Percentiles rank a stretch among this genome's conserved stretches.
Evolutionary conservation across 1,140 invertebrate species (phyloP).

Genomic region (Tachypleus tridentatus): DNA sequence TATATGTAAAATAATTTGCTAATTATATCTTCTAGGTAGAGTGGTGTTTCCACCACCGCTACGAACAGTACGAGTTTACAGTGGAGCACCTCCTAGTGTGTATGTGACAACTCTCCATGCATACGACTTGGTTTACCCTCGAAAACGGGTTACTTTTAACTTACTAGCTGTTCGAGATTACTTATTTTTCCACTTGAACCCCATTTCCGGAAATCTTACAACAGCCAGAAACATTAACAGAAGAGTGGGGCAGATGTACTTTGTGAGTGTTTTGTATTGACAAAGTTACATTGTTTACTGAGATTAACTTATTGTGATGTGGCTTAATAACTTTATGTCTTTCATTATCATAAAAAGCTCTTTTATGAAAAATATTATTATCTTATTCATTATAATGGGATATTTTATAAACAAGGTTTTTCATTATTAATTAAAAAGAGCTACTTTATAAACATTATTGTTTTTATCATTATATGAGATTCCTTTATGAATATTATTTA

Average conservation of each 20-base stretch:
- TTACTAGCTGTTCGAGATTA: slow-evolving; percentile 17
- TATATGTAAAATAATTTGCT: too few relatives aligned
- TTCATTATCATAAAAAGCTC: too few relatives aligned
- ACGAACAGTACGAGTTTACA: slow-evolving; percentile 19
- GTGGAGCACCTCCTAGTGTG: slow-evolving; percentile 15
- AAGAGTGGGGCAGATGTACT: slow-evolving; percentile 13
- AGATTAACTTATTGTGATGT: too few relatives aligned
- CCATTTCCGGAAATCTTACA: slow-evolving; percentile 14
- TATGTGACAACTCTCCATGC: slow-evolving; percentile 18
- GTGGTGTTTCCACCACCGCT: slow-evolving; percentile 14
- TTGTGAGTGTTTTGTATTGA: neutral
- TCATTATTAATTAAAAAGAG: too few relatives aligned
- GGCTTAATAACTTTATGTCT: too few relatives aligned
- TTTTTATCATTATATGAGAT: too few relatives aligned
- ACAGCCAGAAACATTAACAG: slow-evolving; percentile 12
- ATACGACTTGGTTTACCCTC: slow-evolving; percentile 11
- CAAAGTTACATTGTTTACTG: too few relatives aligned
- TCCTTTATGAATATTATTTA: too few relatives aligned
- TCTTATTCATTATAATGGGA: too few relatives aligned
- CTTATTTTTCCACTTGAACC: slow-evolving; percentile 16
- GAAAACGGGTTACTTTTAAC: slow-evolving; percentile 13
- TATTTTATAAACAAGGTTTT: too few relatives aligned
- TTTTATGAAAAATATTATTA: too few relatives aligned
- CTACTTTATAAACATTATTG: too few relatives aligned
- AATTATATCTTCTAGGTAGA: slow-evolving; percentile 10